Evolutionary conservation across 2,113 vertebrate species (phyloP).

Genomic region (Gnathochromis pfefferi): DNA sequence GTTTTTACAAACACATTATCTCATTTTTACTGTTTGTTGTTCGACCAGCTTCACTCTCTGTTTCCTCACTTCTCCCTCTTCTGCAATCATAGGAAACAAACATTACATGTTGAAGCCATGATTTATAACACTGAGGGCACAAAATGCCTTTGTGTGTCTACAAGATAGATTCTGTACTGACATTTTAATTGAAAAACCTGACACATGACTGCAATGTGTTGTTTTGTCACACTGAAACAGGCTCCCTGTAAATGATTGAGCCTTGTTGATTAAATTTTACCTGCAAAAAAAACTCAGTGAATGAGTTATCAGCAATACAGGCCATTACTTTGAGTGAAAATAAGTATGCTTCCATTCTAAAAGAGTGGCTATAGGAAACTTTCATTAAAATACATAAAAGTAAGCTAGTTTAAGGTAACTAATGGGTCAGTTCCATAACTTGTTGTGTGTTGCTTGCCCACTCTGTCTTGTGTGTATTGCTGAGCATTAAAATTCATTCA

Average conservation of each 20-base stretch:
- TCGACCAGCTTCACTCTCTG: conserved; percentile 21
- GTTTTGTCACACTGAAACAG: not conserved
- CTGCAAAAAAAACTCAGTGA: not conserved
- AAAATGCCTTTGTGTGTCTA: not conserved
- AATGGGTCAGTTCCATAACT: not conserved
- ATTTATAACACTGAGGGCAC: not conserved
- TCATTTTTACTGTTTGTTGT: conserved; percentile 14
- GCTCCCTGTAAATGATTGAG: not conserved
- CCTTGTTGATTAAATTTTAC: not conserved
- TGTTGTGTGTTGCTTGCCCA: not conserved
- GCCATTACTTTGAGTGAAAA: not conserved
- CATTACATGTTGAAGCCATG: not conserved
- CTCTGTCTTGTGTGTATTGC: not conserved
- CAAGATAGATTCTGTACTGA: not conserved
- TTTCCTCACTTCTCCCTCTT: not conserved
- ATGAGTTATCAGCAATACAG: not conserved
- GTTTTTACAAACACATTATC: conserved; percentile 33
- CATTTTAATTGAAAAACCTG: not conserved
- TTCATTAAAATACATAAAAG: not conserved
- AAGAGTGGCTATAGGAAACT: not conserved
- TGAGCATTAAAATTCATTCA: not conserved
- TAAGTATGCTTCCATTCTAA: not conserved
- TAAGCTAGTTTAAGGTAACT: not conserved
- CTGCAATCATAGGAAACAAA: not conserved
- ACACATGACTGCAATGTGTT: not conserved